Percentiles rank a stretch among this genome's conserved stretches.
Conservation (phyloP, 2,888 invertebrate species). For the Osmoderma eremita region DNA sequence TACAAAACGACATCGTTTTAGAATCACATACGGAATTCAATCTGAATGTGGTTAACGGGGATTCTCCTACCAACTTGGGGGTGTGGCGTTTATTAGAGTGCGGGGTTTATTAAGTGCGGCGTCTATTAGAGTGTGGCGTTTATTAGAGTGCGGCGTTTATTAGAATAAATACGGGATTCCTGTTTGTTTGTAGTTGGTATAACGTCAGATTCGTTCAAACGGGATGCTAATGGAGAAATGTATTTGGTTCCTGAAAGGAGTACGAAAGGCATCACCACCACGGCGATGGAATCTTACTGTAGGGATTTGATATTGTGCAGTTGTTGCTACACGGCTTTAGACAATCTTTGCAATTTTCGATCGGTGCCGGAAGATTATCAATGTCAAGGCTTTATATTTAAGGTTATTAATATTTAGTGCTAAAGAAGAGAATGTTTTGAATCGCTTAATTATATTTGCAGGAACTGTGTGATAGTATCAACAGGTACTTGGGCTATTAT, state of each 20-base stretch:
- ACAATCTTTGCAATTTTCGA: slow-evolving; percentile 52
- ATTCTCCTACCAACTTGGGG: no score
- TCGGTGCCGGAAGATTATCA: slow-evolving; percentile 53
- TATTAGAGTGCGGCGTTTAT: no score
- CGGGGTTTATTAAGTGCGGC: no score
- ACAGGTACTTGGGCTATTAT: slow-evolving; percentile 70
- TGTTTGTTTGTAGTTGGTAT: slow-evolving; percentile 62
- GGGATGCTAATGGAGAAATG: slow-evolving; percentile 53
- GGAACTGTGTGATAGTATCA: slow-evolving; percentile 72
- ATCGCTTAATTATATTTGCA: slow-evolving; percentile 57
- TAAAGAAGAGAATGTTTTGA: no score
- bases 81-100: no score
- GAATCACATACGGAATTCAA: no score
- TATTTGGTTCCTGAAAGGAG: slow-evolving; percentile 53
- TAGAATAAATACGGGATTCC: slow-evolving; percentile 3
- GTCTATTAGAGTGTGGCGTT: no score
- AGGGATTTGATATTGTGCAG: slow-evolving; percentile 57
- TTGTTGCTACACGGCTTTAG: slow-evolving; percentile 58
- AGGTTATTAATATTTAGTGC: slow-evolving; percentile 46
- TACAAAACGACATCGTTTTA: no score
- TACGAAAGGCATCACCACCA: slow-evolving; percentile 56
- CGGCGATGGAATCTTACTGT: slow-evolving; percentile 54
- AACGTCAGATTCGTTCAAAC: slow-evolving; percentile 57
- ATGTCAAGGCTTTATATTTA: slow-evolving; percentile 59
- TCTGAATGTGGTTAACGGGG: no score